A percentile compares a stretch with the other conserved stretches of the same genome.
Evolutionary conservation across 2,113 vertebrate genomes (phyloP).

Genomic region (Gymnobelideus leadbeateri): DNA sequence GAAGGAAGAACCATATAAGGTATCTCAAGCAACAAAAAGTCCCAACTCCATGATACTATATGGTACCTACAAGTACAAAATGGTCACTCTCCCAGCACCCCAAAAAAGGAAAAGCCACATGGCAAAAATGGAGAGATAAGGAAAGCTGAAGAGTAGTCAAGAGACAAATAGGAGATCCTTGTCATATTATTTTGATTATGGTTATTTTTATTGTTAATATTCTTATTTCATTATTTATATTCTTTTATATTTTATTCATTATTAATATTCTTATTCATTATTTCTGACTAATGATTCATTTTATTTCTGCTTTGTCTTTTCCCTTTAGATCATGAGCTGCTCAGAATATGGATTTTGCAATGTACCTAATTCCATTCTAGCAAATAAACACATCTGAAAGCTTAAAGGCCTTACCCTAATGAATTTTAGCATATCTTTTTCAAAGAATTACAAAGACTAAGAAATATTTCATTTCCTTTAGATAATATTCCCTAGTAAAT

Average conservation of each 20-base stretch:
- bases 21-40: background rate
- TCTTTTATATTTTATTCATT: background rate
- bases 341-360: slow-evolving; percentile 27
- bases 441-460: slow-evolving; percentile 49
- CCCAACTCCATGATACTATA: background rate
- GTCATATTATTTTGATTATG: background rate
- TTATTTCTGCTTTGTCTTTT: slow-evolving; percentile 23
- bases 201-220: background rate
- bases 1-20: background rate
- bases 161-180: background rate
- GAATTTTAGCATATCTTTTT: slow-evolving; percentile 7
- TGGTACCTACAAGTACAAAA: slow-evolving; percentile 21
- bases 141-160: background rate
- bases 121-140: background rate
- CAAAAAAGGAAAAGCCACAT: background rate
- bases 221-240: slow-evolving; percentile 27
- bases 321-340: slow-evolving; percentile 11
- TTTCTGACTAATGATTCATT: background rate
- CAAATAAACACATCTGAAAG: background rate
- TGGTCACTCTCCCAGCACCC: background rate
- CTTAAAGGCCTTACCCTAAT: background rate
- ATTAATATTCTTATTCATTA: slow-evolving; percentile 24
- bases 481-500: background rate
- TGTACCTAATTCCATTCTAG: slow-evolving; percentile 2
- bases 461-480: slow-evolving; percentile 12